Evolutionary conservation across 2,888 invertebrate species (phyloP).

Genomic region (Cephalotes varians): DNA sequence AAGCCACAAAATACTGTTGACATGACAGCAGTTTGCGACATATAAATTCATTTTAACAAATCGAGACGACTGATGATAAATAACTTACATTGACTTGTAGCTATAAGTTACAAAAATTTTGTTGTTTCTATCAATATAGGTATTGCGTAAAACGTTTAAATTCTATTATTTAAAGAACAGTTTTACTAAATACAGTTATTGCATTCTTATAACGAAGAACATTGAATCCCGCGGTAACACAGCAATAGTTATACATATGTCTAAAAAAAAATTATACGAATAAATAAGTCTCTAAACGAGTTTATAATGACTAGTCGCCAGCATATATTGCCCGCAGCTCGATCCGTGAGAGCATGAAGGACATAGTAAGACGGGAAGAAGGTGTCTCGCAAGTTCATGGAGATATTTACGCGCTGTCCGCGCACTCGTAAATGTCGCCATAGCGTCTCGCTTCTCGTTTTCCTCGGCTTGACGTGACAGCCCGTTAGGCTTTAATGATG

Average conservation of each 20-base stretch:
- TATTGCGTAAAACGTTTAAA: neutral
- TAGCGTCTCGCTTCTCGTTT: constrained; percentile 69
- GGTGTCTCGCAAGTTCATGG: constrained; percentile 77
- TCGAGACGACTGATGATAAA: neutral
- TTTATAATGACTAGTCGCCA: constrained; percentile 44
- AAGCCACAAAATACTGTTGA: neutral
- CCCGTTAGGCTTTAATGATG: constrained; percentile 73
- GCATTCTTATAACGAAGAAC: neutral
- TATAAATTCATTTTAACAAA: neutral
- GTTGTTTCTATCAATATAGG: neutral
- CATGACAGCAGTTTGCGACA: neutral
- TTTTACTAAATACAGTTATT: constrained; percentile 14
- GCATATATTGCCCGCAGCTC: constrained; percentile 24
- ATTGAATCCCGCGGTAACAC: constrained; percentile 1
- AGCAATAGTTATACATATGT: constrained; percentile 4
- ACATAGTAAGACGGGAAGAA: constrained; percentile 70
- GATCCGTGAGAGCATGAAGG: constrained; percentile 62
- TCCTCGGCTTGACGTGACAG: constrained; percentile 69
- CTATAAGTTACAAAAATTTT: neutral
- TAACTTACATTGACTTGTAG: neutral
- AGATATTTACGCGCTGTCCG: constrained; percentile 80
- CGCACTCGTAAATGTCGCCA: constrained; percentile 80
- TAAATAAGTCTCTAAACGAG: constrained; percentile 48
- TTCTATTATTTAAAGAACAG: neutral
- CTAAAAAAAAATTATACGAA: constrained; percentile 33